Conservation (phyloP, 2,797 vertebrate genomes). For the Acrocephalus scirpaceus region DNA sequence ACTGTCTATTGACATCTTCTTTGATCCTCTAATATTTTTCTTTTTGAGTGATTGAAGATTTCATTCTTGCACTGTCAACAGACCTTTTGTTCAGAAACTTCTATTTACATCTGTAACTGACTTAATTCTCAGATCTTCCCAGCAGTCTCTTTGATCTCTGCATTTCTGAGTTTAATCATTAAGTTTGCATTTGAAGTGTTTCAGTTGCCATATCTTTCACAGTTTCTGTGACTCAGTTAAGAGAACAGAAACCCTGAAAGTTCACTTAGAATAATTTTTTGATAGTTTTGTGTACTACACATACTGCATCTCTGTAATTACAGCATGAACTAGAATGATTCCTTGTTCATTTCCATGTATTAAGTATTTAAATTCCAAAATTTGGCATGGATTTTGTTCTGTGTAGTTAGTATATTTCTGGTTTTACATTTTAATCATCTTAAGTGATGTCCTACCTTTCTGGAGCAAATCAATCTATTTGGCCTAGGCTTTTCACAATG, state of each 20-base stretch:
- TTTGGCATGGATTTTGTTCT: not conserved
- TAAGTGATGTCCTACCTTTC: not conserved
- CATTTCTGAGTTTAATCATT: constrained; percentile 40
- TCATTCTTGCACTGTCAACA: constrained; percentile 23
- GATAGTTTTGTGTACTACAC: not conserved
- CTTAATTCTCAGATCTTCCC: constrained; percentile 22
- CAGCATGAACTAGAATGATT: not conserved
- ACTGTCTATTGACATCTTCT: not conserved
- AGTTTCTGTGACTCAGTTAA: not conserved
- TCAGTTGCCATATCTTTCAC: not conserved
- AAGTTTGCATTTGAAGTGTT: constrained; percentile 9
- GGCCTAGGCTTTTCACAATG: not conserved
- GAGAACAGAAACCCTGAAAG: not conserved
- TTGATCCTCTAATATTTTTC: constrained; percentile 17
- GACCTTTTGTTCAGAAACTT: constrained; percentile 2
- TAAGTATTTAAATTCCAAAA: not conserved
- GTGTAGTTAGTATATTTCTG: not conserved
- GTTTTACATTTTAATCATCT: not conserved
- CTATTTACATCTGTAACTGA: constrained; percentile 21
- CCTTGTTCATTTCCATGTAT: not conserved
- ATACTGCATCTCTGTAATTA: not conserved
- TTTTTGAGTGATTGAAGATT: not conserved
- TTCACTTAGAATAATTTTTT: not conserved
- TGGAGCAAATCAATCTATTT: not conserved
- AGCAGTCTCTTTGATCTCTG: constrained; percentile 32